Percentiles rank a stretch among this genome's conserved stretches.
phyloP scores from a whole-genome alignment of 2,797 vertebrate genomes.

The Cetoscarus ocellatus region DNA sequence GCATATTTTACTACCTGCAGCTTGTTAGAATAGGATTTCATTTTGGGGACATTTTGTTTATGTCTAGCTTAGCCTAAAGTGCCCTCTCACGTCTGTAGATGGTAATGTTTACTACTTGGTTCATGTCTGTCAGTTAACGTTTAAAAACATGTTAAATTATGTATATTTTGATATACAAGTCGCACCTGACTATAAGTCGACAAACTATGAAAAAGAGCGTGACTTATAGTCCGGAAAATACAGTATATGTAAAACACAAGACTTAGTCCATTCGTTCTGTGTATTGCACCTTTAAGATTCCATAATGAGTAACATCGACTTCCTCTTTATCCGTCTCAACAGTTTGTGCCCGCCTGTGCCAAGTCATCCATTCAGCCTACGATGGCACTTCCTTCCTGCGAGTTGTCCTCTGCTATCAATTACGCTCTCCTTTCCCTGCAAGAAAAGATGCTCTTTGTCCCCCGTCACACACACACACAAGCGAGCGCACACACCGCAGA shows the following conservation, averaged over 20 bases:
- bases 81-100: too few relatives aligned
- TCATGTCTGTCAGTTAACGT: too few relatives aligned
- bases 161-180: too few relatives aligned
- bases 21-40: too few relatives aligned
- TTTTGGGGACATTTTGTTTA: too few relatives aligned
- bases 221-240: too few relatives aligned
- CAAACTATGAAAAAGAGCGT: too few relatives aligned
- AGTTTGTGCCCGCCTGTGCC: conserved; percentile 61
- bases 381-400: conserved; percentile 71
- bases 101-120: too few relatives aligned
- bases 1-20: too few relatives aligned
- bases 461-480: conserved; percentile 36
- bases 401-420: conserved; percentile 81
- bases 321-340: conserved; percentile 58
- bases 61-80: too few relatives aligned
- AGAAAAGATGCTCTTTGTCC: conserved; percentile 74
- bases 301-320: conserved; percentile 49
- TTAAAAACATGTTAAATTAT: too few relatives aligned
- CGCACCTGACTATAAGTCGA: too few relatives aligned
- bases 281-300: conserved; percentile 15
- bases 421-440: conserved; percentile 70
- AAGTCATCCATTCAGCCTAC: conserved; percentile 71
- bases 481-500: conserved; percentile 2
- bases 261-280: conserved; percentile 1
- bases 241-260: neutral